Evolutionary conservation across 2,113 vertebrate genomes (phyloP).

Genomic region (Porphyrio hochstetteri): DNA sequence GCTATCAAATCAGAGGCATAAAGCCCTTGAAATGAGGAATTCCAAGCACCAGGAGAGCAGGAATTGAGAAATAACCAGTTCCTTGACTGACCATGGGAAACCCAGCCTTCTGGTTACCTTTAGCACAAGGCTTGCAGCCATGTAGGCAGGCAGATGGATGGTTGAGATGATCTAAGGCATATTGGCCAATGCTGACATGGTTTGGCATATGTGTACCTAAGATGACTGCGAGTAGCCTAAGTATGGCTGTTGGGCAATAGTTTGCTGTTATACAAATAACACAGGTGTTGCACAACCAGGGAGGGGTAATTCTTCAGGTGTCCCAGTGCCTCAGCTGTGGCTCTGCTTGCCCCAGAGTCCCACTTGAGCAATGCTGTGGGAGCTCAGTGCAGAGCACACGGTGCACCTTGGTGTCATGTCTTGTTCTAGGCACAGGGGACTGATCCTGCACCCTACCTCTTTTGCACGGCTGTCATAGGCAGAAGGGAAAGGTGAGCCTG

Average conservation of each 20-base stretch:
- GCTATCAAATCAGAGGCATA: neutral
- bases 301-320: neutral
- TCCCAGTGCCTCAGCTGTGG: neutral
- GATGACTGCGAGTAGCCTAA: neutral
- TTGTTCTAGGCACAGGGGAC: neutral
- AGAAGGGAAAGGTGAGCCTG: neutral
- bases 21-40: neutral
- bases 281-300: constrained; percentile 9
- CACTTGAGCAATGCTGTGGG: neutral
- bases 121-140: neutral
- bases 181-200: neutral
- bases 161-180: neutral
- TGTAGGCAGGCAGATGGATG: neutral
- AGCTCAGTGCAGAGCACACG: accelerated
- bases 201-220: neutral
- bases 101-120: neutral
- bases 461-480: neutral
- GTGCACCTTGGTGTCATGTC: neutral
- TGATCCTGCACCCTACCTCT: neutral
- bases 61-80: neutral
- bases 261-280: neutral
- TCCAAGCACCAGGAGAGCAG: neutral
- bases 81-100: neutral
- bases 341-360: neutral
- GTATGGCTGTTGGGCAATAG: constrained; percentile 22